These are phyloP conservation scores for Elmis aenea DNA, from an alignment of 2,888 invertebrate species.

Conservation along the genomic window DNA sequence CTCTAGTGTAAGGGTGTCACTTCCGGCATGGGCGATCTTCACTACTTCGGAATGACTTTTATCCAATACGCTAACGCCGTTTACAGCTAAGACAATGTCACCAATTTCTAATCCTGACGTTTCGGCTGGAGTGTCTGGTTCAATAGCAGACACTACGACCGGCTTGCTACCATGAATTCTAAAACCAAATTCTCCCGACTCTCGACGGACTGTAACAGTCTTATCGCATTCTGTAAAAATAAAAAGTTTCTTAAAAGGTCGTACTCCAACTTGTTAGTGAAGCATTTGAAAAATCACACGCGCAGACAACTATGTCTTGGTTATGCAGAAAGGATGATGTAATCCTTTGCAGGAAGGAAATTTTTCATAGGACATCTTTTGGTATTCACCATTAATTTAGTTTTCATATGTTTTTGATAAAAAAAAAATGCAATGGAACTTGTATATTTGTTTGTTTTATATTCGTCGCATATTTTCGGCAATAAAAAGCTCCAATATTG, in stretches of 20 bases:
- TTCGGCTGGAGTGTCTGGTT: conserved; percentile 90
- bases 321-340: too few relatives aligned
- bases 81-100: conserved; percentile 88
- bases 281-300: background rate
- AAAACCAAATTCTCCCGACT: conserved; percentile 89
- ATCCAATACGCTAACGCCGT: conserved; percentile 85
- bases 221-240: conserved; percentile 79
- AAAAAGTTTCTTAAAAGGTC: too few relatives aligned
- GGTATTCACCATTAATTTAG: too few relatives aligned
- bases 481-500: too few relatives aligned
- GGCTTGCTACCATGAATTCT: conserved; percentile 93
- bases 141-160: conserved; percentile 93
- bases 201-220: conserved; percentile 74
- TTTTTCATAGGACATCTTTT: too few relatives aligned
- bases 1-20: conserved; percentile 80
- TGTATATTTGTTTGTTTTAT: too few relatives aligned
- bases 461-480: too few relatives aligned
- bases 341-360: too few relatives aligned
- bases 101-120: conserved; percentile 89
- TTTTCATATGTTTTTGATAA: too few relatives aligned
- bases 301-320: too few relatives aligned
- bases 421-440: too few relatives aligned
- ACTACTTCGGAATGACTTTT: conserved; percentile 92
- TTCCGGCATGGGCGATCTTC: conserved; percentile 83
- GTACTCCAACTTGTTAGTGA: conserved; percentile 2